Base-by-base conservation (phyloP, 2,113 vertebrate species). In the Microcebus tavaratra region DNA sequence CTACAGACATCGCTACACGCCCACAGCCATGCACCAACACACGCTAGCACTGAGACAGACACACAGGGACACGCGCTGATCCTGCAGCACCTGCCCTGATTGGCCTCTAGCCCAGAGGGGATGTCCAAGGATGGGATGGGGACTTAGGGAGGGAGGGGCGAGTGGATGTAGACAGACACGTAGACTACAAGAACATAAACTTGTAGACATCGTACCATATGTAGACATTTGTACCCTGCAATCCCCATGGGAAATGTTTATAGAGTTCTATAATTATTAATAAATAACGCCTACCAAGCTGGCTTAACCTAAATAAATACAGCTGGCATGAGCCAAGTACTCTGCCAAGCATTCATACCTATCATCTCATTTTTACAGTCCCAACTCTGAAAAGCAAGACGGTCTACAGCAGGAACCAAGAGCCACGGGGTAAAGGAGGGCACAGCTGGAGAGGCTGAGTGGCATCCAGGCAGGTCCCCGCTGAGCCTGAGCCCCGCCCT, bases 181-280 rank as follows among this genome's bases (percentile, higher is more conserved):
- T 25, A 23, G 27, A 21, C 61, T 53, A 0, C 10, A 65, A 61
- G 83, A 61, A 53, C 25, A 10, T 20, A 86, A 23, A 9, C 76
- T 48, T 10, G 23, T 13, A 76, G 53, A 18, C 12, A 3, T 0
- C 8, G 0, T 5, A 1, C 2, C 10, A 1, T 4, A 1, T 5
- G 10, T 2, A 48, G 53, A 72, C 31, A 15, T 11, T 31, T 6
- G 5, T 9, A 17, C 55, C 34, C 27, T 34, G 42, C 50, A 5
- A 6, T 29, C 34, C 29, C 31, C 23, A 0, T 3, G 23, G 42
- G 27, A 61, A 27, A 14, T 11, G 5, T 17, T 25, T 2, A 7
- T 4, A 50, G 80, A 55, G 8, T 59, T 79, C 55, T 65, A 8
- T 29, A 61, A 79, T 61, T 21, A 70, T 29, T 87, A 63, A 31